phyloP scores from a whole-genome alignment of 1,140 invertebrate species.

The Polypedilum vanderplanki region DNA sequence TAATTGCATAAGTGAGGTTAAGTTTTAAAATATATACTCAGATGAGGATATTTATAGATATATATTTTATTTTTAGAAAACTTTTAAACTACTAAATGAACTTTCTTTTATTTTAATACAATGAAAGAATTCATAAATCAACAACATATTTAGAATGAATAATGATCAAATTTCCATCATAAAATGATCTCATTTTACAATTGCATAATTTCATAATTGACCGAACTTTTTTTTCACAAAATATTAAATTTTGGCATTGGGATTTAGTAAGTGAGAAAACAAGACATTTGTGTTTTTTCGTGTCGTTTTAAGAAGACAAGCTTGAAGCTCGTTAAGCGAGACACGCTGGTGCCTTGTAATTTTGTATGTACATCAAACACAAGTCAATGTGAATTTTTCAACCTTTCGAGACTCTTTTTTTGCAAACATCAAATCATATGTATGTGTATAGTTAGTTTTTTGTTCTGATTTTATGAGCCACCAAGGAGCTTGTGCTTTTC shows the following conservation, averaged over 20 bases:
- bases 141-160: too few species aligned
- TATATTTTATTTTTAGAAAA: too few species aligned
- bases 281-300: background rate
- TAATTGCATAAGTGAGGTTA: too few species aligned
- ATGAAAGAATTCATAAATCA: too few species aligned
- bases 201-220: too few species aligned
- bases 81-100: too few species aligned
- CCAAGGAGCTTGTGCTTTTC: background rate
- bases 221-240: too few species aligned
- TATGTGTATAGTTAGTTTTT: background rate
- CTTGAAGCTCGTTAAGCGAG: background rate
- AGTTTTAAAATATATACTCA: too few species aligned
- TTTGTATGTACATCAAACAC: background rate
- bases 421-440: background rate
- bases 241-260: background rate
- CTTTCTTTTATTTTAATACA: too few species aligned
- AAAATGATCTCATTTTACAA: too few species aligned
- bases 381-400: background rate
- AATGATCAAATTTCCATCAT: too few species aligned
- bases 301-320: background rate
- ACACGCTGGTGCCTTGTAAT: constrained; percentile 16
- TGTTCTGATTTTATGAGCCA: background rate
- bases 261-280: background rate
- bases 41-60: too few species aligned
- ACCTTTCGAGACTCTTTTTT: background rate